A percentile compares a stretch with the other conserved stretches of the same genome.
Conservation (phyloP, 2,888 invertebrate species). For the Dascillus cervinus region DNA sequence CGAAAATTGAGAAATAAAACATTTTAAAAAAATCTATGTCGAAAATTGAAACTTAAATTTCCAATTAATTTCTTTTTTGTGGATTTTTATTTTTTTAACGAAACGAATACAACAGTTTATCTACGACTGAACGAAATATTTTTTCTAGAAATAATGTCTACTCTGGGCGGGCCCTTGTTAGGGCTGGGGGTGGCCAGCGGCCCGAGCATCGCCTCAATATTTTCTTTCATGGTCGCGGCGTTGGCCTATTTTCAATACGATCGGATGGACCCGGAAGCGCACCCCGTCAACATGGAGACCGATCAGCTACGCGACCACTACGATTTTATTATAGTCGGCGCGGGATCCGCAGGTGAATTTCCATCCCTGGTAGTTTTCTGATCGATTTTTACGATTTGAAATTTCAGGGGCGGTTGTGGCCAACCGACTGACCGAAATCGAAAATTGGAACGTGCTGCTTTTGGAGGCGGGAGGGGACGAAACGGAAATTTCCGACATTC, state of each 20-base stretch:
- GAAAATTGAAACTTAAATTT: no score
- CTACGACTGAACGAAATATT: no score
- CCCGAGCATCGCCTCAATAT: slow-evolving; percentile 69
- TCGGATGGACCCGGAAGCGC: slow-evolving; percentile 73
- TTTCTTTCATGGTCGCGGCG: slow-evolving; percentile 76
- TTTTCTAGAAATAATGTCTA: no score
- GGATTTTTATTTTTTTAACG: no score
- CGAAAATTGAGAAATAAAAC: no score
- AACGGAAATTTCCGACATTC: slow-evolving; percentile 85
- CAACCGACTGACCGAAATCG: slow-evolving; percentile 71
- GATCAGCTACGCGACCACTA: slow-evolving; percentile 59
- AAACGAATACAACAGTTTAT: no score
- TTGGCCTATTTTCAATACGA: slow-evolving; percentile 84
- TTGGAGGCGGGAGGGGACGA: slow-evolving; percentile 87
- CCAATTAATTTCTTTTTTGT: no score
- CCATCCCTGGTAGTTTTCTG: no score
- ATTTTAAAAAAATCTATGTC: no score
- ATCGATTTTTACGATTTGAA: no score
- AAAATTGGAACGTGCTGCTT: slow-evolving; percentile 70
- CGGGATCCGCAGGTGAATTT: slow-evolving; percentile 74
- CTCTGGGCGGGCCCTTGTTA: slow-evolving; percentile 58
- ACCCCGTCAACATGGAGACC: slow-evolving; percentile 63
- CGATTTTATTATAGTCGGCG: slow-evolving; percentile 81
- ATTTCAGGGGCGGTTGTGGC: slow-evolving; percentile 70
- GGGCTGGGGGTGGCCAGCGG: slow-evolving; percentile 61